These are phyloP conservation scores for Hypotaenidia philippensis DNA, from an alignment of 2,797 vertebrate genomes.

Conservation along the genomic window DNA sequence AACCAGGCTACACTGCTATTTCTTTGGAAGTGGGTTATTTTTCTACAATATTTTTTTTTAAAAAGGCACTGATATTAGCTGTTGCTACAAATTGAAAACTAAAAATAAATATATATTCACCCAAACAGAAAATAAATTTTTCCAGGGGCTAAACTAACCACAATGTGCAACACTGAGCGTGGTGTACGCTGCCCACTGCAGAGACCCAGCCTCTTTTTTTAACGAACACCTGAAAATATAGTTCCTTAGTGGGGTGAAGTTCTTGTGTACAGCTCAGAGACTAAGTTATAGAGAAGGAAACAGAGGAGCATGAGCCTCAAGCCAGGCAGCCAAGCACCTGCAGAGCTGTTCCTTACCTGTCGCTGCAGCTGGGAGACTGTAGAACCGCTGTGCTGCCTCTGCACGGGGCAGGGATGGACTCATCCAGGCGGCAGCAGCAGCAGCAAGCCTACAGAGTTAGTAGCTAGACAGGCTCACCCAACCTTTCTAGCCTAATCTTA, in stretches of 20 bases:
- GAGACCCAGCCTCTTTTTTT: not conserved
- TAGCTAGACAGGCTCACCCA: not conserved
- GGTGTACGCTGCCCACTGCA: not conserved
- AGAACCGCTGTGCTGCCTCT: not conserved
- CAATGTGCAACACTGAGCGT: not conserved
- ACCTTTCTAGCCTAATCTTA: not conserved
- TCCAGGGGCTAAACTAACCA: not conserved
- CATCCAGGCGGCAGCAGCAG: not conserved
- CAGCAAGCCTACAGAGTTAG: not conserved
- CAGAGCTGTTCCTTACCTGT: not conserved
- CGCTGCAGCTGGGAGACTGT: not conserved
- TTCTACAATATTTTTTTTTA: not conserved
- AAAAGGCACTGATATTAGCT: not conserved
- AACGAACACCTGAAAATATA: not conserved
- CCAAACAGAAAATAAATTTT: not conserved
- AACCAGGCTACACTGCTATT: not conserved
- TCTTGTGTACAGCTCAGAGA: not conserved
- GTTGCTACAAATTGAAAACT: not conserved
- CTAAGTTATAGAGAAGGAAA: not conserved
- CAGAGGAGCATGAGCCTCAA: not conserved
- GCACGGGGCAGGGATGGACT: not conserved
- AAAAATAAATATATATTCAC: not conserved
- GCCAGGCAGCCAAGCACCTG: not conserved
- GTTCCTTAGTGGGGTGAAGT: not conserved
- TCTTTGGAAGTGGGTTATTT: slow-evolving; percentile 19